Percentiles rank a stretch among this genome's conserved stretches.
Evolutionary conservation across 2,113 vertebrate species (phyloP).

Genomic region (Syngnathus floridae): DNA sequence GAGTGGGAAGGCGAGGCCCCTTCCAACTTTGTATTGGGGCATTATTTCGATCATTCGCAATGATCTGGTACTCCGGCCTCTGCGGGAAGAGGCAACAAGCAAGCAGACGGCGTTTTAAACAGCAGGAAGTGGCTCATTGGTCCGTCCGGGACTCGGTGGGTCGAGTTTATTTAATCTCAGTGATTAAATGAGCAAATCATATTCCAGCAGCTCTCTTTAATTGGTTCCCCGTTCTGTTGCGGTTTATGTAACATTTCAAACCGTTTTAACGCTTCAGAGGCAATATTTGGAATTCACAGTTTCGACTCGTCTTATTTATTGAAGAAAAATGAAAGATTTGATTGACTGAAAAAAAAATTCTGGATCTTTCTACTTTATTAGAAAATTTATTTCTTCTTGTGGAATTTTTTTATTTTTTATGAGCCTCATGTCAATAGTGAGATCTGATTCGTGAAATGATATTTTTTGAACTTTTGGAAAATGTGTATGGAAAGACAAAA

Average conservation of each 20-base stretch:
- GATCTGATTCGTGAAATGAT: too few species aligned
- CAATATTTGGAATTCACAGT: not conserved
- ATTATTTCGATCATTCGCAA: constrained; percentile 69
- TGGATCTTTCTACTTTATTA: too few species aligned
- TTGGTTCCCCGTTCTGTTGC: not conserved
- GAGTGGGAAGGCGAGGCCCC: constrained; percentile 5
- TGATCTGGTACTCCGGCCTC: constrained; percentile 20
- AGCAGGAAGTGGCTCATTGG: constrained; percentile 13
- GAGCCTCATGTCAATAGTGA: too few species aligned
- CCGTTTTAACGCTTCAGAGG: not conserved
- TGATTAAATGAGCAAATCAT: constrained; percentile 11
- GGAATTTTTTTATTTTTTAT: too few species aligned
- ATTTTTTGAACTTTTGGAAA: too few species aligned
- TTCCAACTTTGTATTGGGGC: constrained; percentile 58
- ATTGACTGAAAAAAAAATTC: not conserved
- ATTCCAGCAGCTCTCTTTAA: not conserved
- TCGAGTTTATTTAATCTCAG: constrained; percentile 1
- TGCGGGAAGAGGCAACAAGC: constrained; percentile 15
- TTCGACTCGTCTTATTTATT: not conserved
- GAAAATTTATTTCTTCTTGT: too few species aligned
- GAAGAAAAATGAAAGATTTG: not conserved
- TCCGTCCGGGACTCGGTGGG: constrained; percentile 2
- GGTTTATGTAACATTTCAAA: constrained; percentile 1
- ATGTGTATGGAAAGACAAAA: too few species aligned
- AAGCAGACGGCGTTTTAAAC: constrained; percentile 12